Conservation (phyloP, 2,797 vertebrate genomes). For the Pangasius mekongensis region DNA sequence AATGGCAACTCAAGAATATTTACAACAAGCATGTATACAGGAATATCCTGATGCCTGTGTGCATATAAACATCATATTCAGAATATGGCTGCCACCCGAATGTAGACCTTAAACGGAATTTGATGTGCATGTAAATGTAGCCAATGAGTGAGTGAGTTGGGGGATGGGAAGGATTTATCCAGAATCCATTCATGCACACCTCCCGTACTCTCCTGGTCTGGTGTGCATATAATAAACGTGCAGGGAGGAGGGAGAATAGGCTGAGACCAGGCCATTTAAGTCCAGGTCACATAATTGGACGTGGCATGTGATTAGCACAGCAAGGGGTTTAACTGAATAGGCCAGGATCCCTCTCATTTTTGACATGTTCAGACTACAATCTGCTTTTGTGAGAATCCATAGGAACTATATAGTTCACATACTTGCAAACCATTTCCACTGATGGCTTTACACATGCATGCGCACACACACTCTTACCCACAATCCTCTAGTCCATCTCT, state of each 20-base stretch:
- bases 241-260: constrained; percentile 23
- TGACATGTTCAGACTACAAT: constrained; percentile 1
- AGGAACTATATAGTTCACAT: constrained; percentile 14
- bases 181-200: constrained; percentile 25
- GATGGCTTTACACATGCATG: constrained; percentile 10
- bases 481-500: constrained; percentile 10
- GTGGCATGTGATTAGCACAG: constrained; percentile 43
- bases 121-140: too few relatives aligned
- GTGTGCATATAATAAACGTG: constrained; percentile 22
- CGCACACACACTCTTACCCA: constrained; percentile 3
- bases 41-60: too few relatives aligned
- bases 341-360: constrained; percentile 28
- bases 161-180: constrained; percentile 9
- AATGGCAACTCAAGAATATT: too few relatives aligned
- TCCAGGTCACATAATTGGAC: constrained; percentile 35
- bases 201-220: neutral
- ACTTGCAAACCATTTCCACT: constrained; percentile 1
- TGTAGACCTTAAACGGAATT: too few relatives aligned
- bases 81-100: too few relatives aligned
- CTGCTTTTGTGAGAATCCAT: constrained; percentile 23
- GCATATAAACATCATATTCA: too few relatives aligned
- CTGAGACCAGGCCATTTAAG: constrained; percentile 19
- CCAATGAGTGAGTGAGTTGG: neutral
- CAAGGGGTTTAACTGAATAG: constrained; percentile 42
- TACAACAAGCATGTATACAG: too few relatives aligned